Percentiles rank a stretch among this genome's conserved stretches.
Evolutionary conservation across 2,113 vertebrate genomes (phyloP).

Genomic region (Thalassarche chlororhynchos): DNA sequence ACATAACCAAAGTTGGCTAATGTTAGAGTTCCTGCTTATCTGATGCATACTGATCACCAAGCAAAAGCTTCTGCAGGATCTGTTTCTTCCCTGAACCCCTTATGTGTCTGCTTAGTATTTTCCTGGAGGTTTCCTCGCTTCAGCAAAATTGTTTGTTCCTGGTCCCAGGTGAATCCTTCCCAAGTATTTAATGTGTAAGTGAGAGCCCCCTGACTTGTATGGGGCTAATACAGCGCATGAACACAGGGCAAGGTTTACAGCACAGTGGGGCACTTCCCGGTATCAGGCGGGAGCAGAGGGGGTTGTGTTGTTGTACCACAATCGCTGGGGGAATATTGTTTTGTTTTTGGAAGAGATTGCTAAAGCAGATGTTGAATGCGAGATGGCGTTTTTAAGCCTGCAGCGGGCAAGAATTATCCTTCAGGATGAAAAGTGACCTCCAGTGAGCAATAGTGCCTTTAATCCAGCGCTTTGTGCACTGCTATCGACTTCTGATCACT

Average conservation of each 20-base stretch:
- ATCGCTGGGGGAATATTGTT: constrained; percentile 73
- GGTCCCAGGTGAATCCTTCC: neutral
- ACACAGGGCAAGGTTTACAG: constrained; percentile 24
- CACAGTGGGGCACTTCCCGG: constrained; percentile 46
- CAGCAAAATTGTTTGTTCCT: neutral
- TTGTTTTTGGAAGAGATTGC: constrained; percentile 74
- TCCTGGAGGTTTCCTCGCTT: neutral
- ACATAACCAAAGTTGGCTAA: neutral
- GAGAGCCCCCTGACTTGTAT: constrained; percentile 5
- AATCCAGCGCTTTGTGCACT: neutral
- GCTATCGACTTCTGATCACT: neutral
- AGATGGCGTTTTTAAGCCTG: constrained; percentile 45
- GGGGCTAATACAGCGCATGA: neutral
- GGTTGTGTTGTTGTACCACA: constrained; percentile 45
- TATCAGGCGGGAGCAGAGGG: constrained; percentile 7
- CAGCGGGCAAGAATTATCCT: constrained; percentile 44
- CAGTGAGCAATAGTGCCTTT: constrained; percentile 1
- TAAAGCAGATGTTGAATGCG: constrained; percentile 74
- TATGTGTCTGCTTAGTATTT: neutral
- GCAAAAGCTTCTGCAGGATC: neutral
- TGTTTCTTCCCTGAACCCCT: neutral
- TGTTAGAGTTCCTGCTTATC: neutral
- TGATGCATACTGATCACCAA: neutral
- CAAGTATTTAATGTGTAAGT: neutral
- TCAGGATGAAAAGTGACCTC: constrained; percentile 36